Evolutionary conservation across 2,888 invertebrate genomes (phyloP).

Genomic region (Reticulitermes lucifugus): DNA sequence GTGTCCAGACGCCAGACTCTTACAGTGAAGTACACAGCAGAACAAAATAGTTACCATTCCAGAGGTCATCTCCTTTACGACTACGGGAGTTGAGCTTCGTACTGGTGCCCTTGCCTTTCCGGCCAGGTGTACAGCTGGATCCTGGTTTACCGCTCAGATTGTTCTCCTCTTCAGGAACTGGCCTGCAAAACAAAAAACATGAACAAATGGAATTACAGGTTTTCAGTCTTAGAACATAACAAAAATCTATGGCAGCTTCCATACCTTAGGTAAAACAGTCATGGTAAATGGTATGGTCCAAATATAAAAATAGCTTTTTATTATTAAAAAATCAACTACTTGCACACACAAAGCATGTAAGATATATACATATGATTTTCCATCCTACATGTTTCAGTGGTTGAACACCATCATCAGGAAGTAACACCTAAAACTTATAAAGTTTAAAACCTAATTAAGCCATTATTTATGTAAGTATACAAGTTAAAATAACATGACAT

Average conservation of each 20-base stretch:
- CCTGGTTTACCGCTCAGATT: conserved; percentile 58
- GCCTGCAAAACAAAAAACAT: conserved; percentile 58
- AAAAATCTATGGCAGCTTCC: not conserved
- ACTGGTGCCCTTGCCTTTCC: conserved; percentile 82
- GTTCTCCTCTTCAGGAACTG: conserved; percentile 66
- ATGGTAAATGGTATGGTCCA: no score
- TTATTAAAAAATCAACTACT: no score
- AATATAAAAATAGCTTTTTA: no score
- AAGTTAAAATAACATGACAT: no score
- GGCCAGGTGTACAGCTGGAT: conserved; percentile 63
- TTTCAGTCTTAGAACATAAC: not conserved
- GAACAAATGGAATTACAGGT: conserved; percentile 21
- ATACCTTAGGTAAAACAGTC: not conserved
- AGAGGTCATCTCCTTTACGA: conserved; percentile 81
- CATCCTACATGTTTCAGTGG: no score
- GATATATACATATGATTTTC: no score
- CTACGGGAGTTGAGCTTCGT: conserved; percentile 75
- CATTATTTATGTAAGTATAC: no score
- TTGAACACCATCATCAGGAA: no score
- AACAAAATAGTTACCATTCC: conserved; percentile 71
- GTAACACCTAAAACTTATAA: no score
- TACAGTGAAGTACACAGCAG: not conserved
- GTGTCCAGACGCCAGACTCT: no score
- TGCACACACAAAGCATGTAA: no score
- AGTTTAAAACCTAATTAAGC: no score